A percentile compares a stretch with the other conserved stretches of the same genome.
phyloP scores from a whole-genome alignment of 2,797 vertebrate species.

The Lagorchestes hirsutus region DNA sequence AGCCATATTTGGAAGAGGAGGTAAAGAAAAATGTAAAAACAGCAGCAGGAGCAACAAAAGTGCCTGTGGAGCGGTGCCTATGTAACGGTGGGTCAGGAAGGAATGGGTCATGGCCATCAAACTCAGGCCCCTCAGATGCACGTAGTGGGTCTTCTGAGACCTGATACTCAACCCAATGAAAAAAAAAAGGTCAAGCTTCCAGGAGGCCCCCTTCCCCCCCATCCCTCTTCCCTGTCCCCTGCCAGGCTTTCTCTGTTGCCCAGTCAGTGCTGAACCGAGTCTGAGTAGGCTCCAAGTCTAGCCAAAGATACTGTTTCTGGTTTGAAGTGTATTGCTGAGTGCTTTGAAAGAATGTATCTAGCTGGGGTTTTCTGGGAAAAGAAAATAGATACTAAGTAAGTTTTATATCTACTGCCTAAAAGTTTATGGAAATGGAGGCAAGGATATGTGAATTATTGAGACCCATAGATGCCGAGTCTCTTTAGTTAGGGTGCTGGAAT shows the following conservation, averaged over 20 bases:
- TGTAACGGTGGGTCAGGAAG: too few relatives aligned
- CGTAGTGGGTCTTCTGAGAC: neutral
- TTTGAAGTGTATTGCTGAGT: too few relatives aligned
- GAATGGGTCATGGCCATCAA: neutral
- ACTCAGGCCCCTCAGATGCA: too few relatives aligned
- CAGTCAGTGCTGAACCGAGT: neutral
- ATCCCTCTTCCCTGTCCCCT: too few relatives aligned
- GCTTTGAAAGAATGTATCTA: neutral
- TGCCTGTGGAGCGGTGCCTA: neutral
- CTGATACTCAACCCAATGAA: rapidly evolving
- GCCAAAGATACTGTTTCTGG: neutral
- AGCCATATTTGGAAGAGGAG: neutral
- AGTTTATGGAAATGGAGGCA: neutral
- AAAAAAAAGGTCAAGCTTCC: neutral
- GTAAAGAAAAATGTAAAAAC: neutral
- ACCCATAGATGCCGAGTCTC: neutral
- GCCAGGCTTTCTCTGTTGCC: neutral
- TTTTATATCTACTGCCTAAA: neutral
- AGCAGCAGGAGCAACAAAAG: neutral
- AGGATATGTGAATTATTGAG: neutral
- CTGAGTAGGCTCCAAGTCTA: neutral
- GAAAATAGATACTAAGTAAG: neutral
- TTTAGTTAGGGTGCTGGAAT: neutral
- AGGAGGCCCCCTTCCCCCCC: too few relatives aligned
- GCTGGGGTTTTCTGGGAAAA: neutral